Evolutionary conservation across 2,888 invertebrate genomes (phyloP).

Genomic region (Macrophya annulata): DNA sequence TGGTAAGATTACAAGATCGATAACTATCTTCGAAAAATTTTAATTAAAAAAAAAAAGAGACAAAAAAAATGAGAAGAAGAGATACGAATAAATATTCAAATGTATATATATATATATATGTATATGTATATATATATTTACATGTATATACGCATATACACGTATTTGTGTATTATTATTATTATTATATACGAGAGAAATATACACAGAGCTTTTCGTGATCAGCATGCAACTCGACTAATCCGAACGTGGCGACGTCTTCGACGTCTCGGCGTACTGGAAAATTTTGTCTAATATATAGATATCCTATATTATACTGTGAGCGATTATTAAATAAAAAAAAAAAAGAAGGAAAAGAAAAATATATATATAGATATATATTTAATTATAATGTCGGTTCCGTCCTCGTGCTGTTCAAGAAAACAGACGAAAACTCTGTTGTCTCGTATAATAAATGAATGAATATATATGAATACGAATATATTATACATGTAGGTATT

Average conservation of each 20-base stretch:
- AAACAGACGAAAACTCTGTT: neutral
- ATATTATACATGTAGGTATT: neutral
- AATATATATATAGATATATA: too few relatives aligned
- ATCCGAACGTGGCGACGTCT: slow-evolving; percentile 9
- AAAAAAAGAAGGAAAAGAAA: neutral
- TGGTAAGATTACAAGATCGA: neutral
- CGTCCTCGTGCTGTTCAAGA: slow-evolving; percentile 44
- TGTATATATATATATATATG: neutral
- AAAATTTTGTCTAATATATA: neutral
- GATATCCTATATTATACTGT: neutral
- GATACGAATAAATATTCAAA: neutral
- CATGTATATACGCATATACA: neutral
- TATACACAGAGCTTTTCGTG: slow-evolving; percentile 9
- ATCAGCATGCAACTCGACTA: slow-evolving; percentile 40
- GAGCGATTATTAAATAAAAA: neutral
- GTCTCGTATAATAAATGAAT: neutral
- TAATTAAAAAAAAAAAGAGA: neutral
- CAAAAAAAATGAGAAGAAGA: neutral
- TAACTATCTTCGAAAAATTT: neutral
- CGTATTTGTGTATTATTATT: neutral
- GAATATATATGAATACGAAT: neutral
- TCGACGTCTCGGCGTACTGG: neutral
- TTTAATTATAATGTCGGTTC: slow-evolving; percentile 8
- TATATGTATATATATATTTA: neutral
- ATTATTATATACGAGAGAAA: neutral